Evolutionary conservation across 2,797 vertebrate genomes (phyloP).

Genomic region (Scolopax rusticola): DNA sequence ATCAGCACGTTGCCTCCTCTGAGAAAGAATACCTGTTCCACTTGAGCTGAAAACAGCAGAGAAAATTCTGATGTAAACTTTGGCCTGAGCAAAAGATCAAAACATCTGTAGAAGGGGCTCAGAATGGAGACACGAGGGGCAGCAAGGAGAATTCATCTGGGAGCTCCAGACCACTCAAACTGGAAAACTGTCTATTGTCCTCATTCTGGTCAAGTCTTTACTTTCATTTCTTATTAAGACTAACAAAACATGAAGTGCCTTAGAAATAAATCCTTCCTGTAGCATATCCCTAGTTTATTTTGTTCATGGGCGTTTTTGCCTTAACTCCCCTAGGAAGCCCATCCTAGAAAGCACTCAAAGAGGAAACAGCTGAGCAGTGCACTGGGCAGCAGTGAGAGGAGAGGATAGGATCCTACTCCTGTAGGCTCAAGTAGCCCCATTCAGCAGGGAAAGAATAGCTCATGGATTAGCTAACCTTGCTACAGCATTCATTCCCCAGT

Average conservation of each 20-base stretch:
- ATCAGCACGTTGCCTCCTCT: neutral
- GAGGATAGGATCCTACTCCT: neutral
- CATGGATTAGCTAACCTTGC: neutral
- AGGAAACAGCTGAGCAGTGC: neutral
- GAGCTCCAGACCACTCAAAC: neutral
- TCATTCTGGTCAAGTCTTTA: neutral
- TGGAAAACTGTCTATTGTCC: neutral
- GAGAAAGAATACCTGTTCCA: neutral
- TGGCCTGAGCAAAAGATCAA: neutral
- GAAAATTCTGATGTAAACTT: neutral
- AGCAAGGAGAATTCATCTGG: neutral
- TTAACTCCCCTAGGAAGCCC: neutral
- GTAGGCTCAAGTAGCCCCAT: neutral
- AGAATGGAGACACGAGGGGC: neutral
- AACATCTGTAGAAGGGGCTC: neutral
- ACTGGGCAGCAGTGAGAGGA: neutral
- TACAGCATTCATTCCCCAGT: neutral
- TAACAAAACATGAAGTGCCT: neutral
- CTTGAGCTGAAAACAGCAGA: neutral
- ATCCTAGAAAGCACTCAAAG: neutral
- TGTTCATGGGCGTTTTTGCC: neutral
- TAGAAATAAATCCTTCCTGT: neutral
- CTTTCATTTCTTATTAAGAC: neutral
- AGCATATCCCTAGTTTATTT: neutral
- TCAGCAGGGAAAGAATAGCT: neutral